Base-by-base conservation (phyloP, 1,140 invertebrate species). In the Metaphire vulgaris region DNA sequence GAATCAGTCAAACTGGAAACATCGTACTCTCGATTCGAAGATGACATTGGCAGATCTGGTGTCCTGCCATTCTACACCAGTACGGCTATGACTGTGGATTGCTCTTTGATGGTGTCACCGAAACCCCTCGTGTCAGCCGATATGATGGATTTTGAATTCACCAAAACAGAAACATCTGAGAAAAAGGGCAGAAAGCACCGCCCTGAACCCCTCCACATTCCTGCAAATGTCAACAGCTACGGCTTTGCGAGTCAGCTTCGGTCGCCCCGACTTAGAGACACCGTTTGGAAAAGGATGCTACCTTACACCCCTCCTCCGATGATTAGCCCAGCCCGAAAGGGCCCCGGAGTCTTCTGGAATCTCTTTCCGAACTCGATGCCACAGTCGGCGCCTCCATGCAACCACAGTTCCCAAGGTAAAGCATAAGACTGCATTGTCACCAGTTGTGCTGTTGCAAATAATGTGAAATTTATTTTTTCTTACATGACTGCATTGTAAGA, bases 161-260 rank as follows among this genome's bases (percentile, higher is more conserved):
- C n/a, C n/a, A n/a, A n/a, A n/a, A n/a, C n/a, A n/a, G n/a, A n/a
- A n/a, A n/a, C n/a, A n/a, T n/a, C n/a, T 69, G 33, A 30, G 56
- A 64, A 73, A 30, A 73, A 41, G 72, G 84, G 84, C 74, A 90
- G 90, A 79, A 89, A 90, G 83, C 89, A 90, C 69, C 86, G 90
- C 33, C 89, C 90, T 33, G 90, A 91, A 83, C 85, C 89, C 1
- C 81, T 89, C 26, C 86, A 86, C 74, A 89, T 90, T 80, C 83
- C 88, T 79, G 81, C 87, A 75, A 84, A 90, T 80, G 83, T 87
- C 12, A 89, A 84, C 82, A 88, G 84, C 41, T 81, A 77, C 85
- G 88, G 41, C 21, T 56, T 56, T 56, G 6, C 41, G 41, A 56
- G 41, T 56, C 41, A 56, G 41, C 41, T 56, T 12, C 41, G 41